phyloP scores from a whole-genome alignment of 2,797 vertebrate species.

The Harpagifer antarcticus region DNA sequence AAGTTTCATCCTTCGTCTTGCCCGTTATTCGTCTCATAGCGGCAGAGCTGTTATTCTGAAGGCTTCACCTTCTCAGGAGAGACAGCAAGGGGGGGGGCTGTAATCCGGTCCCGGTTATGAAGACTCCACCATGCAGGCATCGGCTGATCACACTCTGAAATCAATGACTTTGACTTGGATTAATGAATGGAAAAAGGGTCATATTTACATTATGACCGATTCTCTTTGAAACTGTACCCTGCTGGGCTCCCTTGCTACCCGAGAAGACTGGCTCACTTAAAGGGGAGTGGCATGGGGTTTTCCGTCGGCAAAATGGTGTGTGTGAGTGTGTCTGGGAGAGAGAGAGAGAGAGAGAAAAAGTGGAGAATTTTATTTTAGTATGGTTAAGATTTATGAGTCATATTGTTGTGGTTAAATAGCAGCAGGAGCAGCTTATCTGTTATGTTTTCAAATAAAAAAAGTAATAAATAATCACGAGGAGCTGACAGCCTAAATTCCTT shows the following conservation, averaged over 20 bases:
- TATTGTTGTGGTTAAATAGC: background rate
- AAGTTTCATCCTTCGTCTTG: slow-evolving; percentile 82
- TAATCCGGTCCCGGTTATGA: slow-evolving; percentile 6
- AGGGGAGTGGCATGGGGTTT: slow-evolving; percentile 60
- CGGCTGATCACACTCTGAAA: slow-evolving; percentile 1
- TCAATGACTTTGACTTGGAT: slow-evolving; percentile 17
- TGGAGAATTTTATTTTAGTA: background rate
- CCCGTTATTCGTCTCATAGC: slow-evolving; percentile 85
- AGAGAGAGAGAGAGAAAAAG: background rate
- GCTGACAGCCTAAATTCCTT: no score
- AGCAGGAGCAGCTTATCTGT: background rate
- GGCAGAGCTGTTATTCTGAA: slow-evolving; percentile 18
- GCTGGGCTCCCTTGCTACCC: slow-evolving; percentile 17
- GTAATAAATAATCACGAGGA: background rate
- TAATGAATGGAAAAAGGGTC: background rate
- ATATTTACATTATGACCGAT: slow-evolving; percentile 4
- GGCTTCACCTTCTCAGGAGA: slow-evolving; percentile 44
- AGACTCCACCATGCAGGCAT: slow-evolving; percentile 12
- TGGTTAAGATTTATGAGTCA: no score
- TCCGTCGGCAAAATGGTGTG: slow-evolving; percentile 55
- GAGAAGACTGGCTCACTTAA: slow-evolving; percentile 45
- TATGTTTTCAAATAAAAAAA: background rate
- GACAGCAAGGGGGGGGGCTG: background rate
- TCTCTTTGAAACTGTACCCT: slow-evolving; percentile 27
- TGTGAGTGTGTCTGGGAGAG: background rate